phyloP scores from a whole-genome alignment of 2,888 invertebrate species.

The Lepidochitona cinerea region DNA sequence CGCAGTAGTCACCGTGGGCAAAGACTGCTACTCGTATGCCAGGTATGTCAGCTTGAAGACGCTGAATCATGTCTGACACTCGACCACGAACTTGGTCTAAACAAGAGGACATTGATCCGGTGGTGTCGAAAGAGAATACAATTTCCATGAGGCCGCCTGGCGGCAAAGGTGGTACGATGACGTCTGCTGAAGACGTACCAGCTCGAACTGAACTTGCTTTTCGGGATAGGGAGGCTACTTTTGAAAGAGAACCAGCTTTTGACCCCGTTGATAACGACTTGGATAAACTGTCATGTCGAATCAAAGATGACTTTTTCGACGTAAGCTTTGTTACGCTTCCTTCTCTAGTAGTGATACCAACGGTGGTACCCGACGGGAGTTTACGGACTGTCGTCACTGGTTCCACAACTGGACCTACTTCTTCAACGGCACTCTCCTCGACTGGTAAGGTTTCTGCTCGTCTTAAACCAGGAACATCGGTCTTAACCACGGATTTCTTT shows the following conservation, averaged over 20 bases:
- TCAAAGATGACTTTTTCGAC: background rate
- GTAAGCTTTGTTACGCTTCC: background rate
- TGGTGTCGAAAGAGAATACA: conserved; percentile 64
- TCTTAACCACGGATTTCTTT: background rate
- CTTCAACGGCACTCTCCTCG: background rate
- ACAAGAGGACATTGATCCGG: conserved; percentile 58
- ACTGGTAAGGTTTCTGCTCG: background rate
- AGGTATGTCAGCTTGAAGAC: conserved; percentile 63
- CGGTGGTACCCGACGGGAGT: background rate
- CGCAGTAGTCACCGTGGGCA: conserved; percentile 68
- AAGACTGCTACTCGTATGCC: conserved; percentile 59
- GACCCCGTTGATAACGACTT: background rate
- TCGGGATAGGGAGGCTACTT: background rate
- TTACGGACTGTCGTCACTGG: background rate
- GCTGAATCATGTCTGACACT: conserved; percentile 57
- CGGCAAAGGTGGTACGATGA: background rate
- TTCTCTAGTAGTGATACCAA: background rate
- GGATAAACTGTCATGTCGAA: background rate
- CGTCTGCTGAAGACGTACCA: background rate
- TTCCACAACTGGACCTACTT: background rate
- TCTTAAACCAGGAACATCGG: background rate
- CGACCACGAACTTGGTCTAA: conserved; percentile 49
- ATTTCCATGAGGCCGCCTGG: conserved; percentile 46
- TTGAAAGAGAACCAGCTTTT: background rate
- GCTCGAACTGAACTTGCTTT: background rate